Evolutionary conservation across 2,888 invertebrate species (phyloP), one percentile per base, ranked within the genome.

Genomic region (Cremastobaeus sp.): DNA sequence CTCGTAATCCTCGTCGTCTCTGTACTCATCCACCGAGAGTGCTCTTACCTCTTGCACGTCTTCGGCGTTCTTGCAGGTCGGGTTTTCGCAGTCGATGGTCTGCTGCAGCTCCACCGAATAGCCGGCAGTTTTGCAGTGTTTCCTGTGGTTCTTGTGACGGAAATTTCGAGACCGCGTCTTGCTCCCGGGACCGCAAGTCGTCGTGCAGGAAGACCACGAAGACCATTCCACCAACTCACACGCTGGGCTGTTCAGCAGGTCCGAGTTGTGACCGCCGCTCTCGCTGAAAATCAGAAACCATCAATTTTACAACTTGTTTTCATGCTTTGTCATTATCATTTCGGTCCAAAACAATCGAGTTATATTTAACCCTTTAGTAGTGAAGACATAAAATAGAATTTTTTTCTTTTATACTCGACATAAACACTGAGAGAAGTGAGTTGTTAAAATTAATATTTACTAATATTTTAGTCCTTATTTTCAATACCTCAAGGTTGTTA

Each of bases 111-210:
- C 41, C n/a, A 80, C 78, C 0, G 62, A 43, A 4, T 79, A 76
- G 0, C 78, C 70, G 2, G 76, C 77, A 3, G 70, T 41, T 28
- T 62, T 81, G 68, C 87, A 88, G 3, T 81, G 72, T 47, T 86
- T 87, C 5, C 82, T 81, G 20, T 78, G 70, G 2, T 81, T 79
- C 52, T 82, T 85, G 84, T 91, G 83, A 73, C 90, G 86, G 88
- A 96, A 96, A 79, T 90, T 89, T 48, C 97, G 91, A 20, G 90
- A 91, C 78, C 96, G 91, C 91, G 93, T 94, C 80, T 93, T 90
- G 77, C 94, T 90, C 14, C 97, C 97, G 88, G 95, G 94, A 52
- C 97, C 97, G 88, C 97, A 98, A 25, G 92, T 91, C 28, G 95
- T 95, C 1, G 95, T 93, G 86, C 97, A 97, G 11, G 91, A 89